Base-by-base conservation (phyloP, 2,888 invertebrate genomes). In the Julus scandinavius region DNA sequence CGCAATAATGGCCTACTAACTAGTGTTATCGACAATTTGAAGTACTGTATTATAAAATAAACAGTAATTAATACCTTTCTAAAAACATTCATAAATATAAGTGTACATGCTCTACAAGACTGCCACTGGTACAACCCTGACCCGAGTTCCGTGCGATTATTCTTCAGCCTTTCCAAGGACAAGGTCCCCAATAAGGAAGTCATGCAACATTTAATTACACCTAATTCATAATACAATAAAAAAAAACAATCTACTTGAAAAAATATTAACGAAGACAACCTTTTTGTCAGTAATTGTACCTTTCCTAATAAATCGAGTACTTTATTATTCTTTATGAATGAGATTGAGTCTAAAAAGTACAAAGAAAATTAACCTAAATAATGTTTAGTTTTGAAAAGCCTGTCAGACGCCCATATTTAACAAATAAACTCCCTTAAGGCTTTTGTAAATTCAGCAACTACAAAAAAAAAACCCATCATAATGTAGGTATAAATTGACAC, bases 181-280 rank as follows among this genome's bases (percentile, higher is more conserved):
- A 58, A 58, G 58, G 58, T 58, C 58, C 58, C 58, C 58, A 58
- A 58, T 58, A 58, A 58, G 58, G 58, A 58, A 58, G 58, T 58
- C 58, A 58, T 58, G 58, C 58, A 58, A 58, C 58, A 58, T 58
- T 58, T 58, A 58, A 58, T 58, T 58, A n/a, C n/a, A 9, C 5
- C 15, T 54, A 54, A 54, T 13, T 15, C n/a, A 58, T 58, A 58
- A n/a, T 58, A 17, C 58, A 4, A 58, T 13, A 58, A 58, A n/a
- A 58, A 58, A 58, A 11, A 58, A 4, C 58, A 9, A 58, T 58
- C n/a, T 13, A n/a, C 5, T 58, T 58, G n/a, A 58, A 58, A 58
- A 17, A 29, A 29, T 29, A 29, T 29, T 29, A 29, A n/a, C 58
- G 58, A 58, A 58, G 7, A 3, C 58, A n/a, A 54, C 54, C 54